A percentile compares a stretch with the other conserved stretches of the same genome.
Conservation (phyloP, 2,113 vertebrate species). For the Willisornis vidua region DNA sequence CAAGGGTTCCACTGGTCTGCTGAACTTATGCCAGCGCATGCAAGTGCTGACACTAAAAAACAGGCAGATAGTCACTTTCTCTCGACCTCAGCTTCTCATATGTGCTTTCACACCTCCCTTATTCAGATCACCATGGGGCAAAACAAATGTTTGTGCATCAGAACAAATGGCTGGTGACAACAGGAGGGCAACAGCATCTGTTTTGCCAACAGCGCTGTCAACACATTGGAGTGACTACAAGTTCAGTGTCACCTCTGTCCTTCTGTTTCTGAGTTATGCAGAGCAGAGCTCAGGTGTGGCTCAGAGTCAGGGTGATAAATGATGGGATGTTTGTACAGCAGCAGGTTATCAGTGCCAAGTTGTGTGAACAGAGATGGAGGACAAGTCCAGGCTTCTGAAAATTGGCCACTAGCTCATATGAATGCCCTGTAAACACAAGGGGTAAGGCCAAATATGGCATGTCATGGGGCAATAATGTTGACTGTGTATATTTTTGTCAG, state of each 20-base stretch:
- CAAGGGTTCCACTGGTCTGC: background rate
- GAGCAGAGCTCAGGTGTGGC: background rate
- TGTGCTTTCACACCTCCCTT: background rate
- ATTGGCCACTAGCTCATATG: background rate
- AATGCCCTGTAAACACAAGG: background rate
- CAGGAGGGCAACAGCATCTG: background rate
- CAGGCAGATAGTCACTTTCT: background rate
- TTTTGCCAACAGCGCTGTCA: background rate
- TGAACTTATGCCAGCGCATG: background rate
- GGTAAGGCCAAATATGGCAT: background rate
- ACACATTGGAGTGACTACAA: background rate
- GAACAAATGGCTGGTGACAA: background rate
- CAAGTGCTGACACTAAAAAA: background rate
- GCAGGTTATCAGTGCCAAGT: background rate
- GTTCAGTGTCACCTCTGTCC: background rate
- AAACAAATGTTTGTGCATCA: background rate
- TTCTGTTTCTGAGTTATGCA: background rate
- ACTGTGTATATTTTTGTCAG: background rate
- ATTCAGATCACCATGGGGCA: background rate
- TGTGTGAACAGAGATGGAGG: background rate
- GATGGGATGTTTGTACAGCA: background rate
- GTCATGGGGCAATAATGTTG: background rate
- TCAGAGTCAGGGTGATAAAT: background rate
- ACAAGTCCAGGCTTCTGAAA: background rate
- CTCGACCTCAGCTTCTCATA: background rate